A percentile compares a stretch with the other conserved stretches of the same genome.
Conservation (phyloP, 2,888 invertebrate genomes). For the Rotaria macrura region DNA sequence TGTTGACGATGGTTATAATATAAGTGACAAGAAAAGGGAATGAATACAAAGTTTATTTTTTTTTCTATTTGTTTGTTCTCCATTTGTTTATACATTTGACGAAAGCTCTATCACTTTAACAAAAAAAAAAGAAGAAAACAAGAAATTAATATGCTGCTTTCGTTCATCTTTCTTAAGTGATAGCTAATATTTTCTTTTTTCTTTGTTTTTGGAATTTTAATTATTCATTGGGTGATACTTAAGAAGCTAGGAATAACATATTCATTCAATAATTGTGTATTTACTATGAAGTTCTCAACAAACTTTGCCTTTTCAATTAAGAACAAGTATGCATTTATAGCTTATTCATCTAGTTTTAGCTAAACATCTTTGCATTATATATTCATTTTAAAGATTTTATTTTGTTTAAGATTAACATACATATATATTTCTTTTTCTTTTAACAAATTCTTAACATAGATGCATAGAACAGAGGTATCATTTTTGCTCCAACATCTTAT, state of each 20-base stretch:
- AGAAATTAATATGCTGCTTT: background rate
- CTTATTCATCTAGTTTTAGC: background rate
- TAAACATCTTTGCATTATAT: background rate
- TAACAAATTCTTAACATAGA: background rate
- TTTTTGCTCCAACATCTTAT: background rate
- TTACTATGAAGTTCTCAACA: too few species aligned
- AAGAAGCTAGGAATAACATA: too few species aligned
- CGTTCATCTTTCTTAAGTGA: background rate
- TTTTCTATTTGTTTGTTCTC: background rate
- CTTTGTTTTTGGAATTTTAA: too few species aligned
- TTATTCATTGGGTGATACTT: too few species aligned
- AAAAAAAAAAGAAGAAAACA: background rate
- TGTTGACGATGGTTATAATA: constrained; percentile 23
- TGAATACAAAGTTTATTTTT: background rate
- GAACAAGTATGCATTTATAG: too few species aligned
- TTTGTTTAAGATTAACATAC: background rate
- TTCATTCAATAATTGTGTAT: too few species aligned
- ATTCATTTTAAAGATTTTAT: background rate
- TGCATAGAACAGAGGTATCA: background rate
- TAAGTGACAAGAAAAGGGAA: background rate
- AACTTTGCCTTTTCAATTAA: too few species aligned
- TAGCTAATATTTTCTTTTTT: background rate
- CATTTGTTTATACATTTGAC: background rate
- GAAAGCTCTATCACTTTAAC: background rate
- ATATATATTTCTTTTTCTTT: too few species aligned